Conservation (phyloP, 2,113 vertebrate species). For the Apistogramma diplotaenia region DNA sequence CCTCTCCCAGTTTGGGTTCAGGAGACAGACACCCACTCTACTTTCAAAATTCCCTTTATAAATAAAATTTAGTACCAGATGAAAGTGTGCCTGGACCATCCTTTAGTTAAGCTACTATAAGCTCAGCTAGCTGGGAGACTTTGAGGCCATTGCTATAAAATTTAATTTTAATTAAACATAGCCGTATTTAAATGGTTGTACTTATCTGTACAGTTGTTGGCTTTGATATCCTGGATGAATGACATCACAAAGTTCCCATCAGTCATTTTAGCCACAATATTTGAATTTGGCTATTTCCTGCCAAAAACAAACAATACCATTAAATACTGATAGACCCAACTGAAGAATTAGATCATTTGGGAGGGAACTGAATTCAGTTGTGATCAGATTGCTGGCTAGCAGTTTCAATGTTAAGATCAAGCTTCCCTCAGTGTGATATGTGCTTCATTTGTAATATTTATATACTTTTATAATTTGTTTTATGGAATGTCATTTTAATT, state of each 20-base stretch:
- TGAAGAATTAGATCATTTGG: neutral
- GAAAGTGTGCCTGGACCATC: neutral
- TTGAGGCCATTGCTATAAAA: neutral
- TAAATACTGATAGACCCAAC: neutral
- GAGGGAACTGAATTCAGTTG: neutral
- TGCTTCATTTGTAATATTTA: neutral
- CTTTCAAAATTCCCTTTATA: neutral
- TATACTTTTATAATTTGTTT: neutral
- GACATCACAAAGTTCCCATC: neutral
- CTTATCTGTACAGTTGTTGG: neutral
- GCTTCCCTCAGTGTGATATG: no score
- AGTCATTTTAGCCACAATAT: neutral
- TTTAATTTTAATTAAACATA: neutral
- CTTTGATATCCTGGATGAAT: neutral
- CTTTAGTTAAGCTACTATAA: neutral
- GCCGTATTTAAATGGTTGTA: neutral
- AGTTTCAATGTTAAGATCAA: neutral
- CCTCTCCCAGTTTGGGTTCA: no score
- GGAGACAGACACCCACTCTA: no score
- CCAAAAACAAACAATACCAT: neutral
- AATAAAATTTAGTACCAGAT: neutral
- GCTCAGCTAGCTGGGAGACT: neutral
- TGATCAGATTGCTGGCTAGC: neutral
- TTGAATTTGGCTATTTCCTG: neutral
- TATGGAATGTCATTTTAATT: neutral